Base-by-base conservation (phyloP, 2,888 invertebrate species). In the Idaea dimidiata region DNA sequence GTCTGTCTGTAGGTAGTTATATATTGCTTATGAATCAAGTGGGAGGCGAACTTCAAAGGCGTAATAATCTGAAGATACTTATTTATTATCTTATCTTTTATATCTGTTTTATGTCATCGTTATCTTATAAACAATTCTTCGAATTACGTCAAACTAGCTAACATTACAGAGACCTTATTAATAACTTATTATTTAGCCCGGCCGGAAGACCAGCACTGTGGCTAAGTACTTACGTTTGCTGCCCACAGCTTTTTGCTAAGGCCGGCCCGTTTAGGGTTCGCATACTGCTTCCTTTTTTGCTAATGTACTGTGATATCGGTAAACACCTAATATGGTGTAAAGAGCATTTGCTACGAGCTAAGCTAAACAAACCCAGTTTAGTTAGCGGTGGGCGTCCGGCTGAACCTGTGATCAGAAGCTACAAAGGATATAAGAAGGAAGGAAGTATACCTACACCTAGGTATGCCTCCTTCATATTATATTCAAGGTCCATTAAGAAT, bases 401-500 rank as follows among this genome's bases (percentile, higher is more conserved):
- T 24, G 5, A 24, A 24, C 14, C 43, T 8, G 1, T 43, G 5
- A 8, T 8, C 14, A 43, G 43, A 43, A 43, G 14, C 8, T 43
- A 43, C 43, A 43, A 43, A 43, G 43, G 10, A 5, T 43, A 3
- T 14, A 14, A 32, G 43, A 43, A 43, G 43, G 43, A 43, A 43
- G 43, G 43, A 43, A 43, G 14, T 43, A 43, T 14, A 8, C 4
- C 32, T 32, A 43, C 10, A 33, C 1, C 3, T 10, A 43, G 43
- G 24, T 24, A 24, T 24, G 24, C 43, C 43, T 43, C 7, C 43
- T 43, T 43, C 43, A 43, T 43, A 43, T 10, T 7, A 43, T 43
- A 43, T 43, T 43, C 43, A 43, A 43, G 43, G 43, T 43, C 43
- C 14, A 43, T 14, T 43, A 43, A 59, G 63, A 67, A 66, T 67